Percentiles rank a stretch among this genome's conserved stretches.
These are phyloP conservation scores for Rhyacophila evoluta DNA, from an alignment of 2,888 invertebrate genomes.

Conservation along the genomic window DNA sequence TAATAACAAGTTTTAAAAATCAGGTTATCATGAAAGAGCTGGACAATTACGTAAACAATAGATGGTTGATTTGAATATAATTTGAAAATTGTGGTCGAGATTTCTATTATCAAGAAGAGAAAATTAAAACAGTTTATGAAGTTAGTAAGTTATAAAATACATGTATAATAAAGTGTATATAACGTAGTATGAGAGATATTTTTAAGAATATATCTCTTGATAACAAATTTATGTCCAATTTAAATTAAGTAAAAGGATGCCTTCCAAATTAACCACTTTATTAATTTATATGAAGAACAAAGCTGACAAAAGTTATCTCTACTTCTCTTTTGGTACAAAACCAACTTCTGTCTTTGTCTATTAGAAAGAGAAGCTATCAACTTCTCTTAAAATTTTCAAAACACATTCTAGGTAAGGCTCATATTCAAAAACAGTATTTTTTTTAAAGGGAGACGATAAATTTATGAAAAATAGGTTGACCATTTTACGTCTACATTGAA, in stretches of 20 bases:
- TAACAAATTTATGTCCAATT: neutral
- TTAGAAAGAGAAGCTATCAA: neutral
- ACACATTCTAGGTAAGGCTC: neutral
- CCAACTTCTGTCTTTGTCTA: neutral
- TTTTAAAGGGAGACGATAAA: neutral
- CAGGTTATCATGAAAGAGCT: too few relatives aligned
- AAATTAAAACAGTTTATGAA: too few relatives aligned
- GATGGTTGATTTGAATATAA: too few relatives aligned
- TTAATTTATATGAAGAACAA: conserved; percentile 45
- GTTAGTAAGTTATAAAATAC: too few relatives aligned
- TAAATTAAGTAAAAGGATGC: conserved; percentile 32
- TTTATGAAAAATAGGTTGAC: neutral
- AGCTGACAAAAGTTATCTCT: conserved; percentile 40
- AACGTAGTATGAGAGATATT: too few relatives aligned
- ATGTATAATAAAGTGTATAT: too few relatives aligned
- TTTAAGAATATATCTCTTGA: too few relatives aligned
- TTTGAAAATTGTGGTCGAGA: too few relatives aligned
- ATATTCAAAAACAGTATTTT: neutral
- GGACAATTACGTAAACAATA: too few relatives aligned
- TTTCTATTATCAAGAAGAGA: too few relatives aligned
- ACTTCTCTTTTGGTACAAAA: neutral
- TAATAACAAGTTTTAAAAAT: too few relatives aligned
- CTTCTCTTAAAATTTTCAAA: neutral
- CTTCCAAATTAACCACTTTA: conserved; percentile 39
- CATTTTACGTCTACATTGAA: neutral